Base-by-base conservation (phyloP, 1,140 invertebrate species). In the Danaus melanippus region DNA sequence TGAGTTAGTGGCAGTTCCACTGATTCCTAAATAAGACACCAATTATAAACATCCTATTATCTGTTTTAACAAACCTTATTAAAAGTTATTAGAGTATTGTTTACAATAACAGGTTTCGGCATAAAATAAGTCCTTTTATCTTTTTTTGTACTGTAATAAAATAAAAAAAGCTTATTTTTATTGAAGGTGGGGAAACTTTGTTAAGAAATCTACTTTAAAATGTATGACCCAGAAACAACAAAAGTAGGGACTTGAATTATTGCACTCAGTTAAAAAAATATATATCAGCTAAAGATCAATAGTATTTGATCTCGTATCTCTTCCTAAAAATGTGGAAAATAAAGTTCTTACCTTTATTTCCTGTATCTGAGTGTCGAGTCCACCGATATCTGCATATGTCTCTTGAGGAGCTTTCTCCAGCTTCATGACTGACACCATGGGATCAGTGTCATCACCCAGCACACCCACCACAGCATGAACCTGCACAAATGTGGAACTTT, bases 361-460 rank as follows among this genome's bases (percentile, higher is more conserved):
- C 87, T 99, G 98, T 86, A 99, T 99, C 88, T 99, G 98, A 47
- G 96, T 97, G 82, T 99, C 98, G n/a, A 99, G 88, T 46, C 98
- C 98, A 78, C 98, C 98, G 86, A 99, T 99, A 88, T 99, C 98
- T 11, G 98, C 98, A 84, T 99, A 99, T 0, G 98, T 99, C 88
- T 99, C 98, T 87, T 99, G 97, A 9, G 98, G 98, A 15, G 98
- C 98, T 81, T 99, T 99, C 76, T 99, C 98, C 42, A 99, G 81
- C 86, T 99, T 99, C 98, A 99, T 99, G 0, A 99, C 98, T 39
- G 97, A 99, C 1, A 99, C 98, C 98, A 99, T 99, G 10, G 98
- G 98, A 89, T 99, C 98, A n/a, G 97, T 99, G 78, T 99, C 98
- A 89, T 99, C 98, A 42, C 96, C 95, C 17, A 99, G 85, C 0